Percentiles rank a stretch among this genome's conserved stretches.
phyloP scores from a whole-genome alignment of 2,113 vertebrate species.

The Malaclemys terrapin region DNA sequence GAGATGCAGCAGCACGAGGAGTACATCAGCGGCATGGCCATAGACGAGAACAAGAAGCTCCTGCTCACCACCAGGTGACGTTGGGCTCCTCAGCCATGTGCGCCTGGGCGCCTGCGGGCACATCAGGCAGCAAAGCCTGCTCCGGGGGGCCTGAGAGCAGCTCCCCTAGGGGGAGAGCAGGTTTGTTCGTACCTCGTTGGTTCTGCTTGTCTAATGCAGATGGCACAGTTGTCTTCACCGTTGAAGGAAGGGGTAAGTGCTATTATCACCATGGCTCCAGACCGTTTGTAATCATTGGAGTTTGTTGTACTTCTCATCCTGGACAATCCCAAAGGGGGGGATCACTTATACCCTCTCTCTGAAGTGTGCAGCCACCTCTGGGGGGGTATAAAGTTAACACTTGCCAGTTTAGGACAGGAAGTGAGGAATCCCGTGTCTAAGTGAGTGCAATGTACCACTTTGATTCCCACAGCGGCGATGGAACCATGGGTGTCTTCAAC shows the following conservation, averaged over 20 bases:
- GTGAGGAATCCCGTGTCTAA: not conserved
- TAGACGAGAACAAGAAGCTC: constrained; percentile 89
- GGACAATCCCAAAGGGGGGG: not conserved
- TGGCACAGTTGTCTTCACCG: not conserved
- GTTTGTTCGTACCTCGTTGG: not conserved
- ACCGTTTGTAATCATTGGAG: not conserved
- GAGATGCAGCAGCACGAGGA: constrained; percentile 94
- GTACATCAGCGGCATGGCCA: constrained; percentile 91
- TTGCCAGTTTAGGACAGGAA: not conserved
- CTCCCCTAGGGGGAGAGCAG: not conserved
- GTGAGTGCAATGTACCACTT: fast-evolving
- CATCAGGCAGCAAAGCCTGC: not conserved
- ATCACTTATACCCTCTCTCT: not conserved
- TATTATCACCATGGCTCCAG: not conserved
- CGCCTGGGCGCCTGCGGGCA: fast-evolving
- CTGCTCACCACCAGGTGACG: constrained; percentile 90
- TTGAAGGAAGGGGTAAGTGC: not conserved
- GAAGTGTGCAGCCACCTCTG: not conserved
- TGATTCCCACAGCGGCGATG: constrained; percentile 86
- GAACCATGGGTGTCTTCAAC: constrained; percentile 93
- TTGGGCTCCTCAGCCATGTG: fast-evolving
- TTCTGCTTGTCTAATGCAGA: not conserved
- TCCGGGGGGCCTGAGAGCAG: not conserved
- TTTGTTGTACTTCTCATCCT: not conserved
- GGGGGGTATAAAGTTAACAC: not conserved